Conservation (phyloP, 1,140 invertebrate genomes). For the Pogonognathellus flavescens region DNA sequence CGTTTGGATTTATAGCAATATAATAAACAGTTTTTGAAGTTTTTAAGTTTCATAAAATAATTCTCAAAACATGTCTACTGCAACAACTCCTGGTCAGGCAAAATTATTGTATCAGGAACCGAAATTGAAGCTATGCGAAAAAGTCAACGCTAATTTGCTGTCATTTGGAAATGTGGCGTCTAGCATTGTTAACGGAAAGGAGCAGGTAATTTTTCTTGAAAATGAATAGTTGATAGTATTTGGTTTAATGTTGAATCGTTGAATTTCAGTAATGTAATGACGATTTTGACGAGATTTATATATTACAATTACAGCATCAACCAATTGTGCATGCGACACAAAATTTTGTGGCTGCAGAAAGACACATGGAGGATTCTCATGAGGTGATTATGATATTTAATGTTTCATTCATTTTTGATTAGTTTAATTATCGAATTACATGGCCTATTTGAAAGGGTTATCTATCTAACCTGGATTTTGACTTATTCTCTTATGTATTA, state of each 20-base stretch:
- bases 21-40: no score
- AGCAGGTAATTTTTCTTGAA: not conserved
- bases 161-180: slow-evolving; percentile 27
- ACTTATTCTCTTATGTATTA: no score
- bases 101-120: slow-evolving; percentile 55
- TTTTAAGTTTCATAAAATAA: not conserved
- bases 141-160: slow-evolving; percentile 21
- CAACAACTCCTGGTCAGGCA: slow-evolving; percentile 19
- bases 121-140: slow-evolving; percentile 46
- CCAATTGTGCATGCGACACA: slow-evolving; percentile 57
- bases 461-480: no score
- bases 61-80: not conserved
- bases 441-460: no score
- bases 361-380: slow-evolving; percentile 58
- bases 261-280: no score
- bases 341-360: slow-evolving; percentile 59
- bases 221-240: no score
- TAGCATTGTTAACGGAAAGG: slow-evolving; percentile 16
- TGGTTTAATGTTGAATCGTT: no score
- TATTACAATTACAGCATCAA: slow-evolving; percentile 54
- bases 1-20: no score
- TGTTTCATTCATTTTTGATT: not conserved
- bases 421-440: not conserved
- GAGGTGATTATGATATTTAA: slow-evolving; percentile 52
- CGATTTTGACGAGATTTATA: no score